Percentiles rank a stretch among this genome's conserved stretches.
Evolutionary conservation across 2,113 vertebrate species (phyloP).

Genomic region (Myotis brandtii): DNA sequence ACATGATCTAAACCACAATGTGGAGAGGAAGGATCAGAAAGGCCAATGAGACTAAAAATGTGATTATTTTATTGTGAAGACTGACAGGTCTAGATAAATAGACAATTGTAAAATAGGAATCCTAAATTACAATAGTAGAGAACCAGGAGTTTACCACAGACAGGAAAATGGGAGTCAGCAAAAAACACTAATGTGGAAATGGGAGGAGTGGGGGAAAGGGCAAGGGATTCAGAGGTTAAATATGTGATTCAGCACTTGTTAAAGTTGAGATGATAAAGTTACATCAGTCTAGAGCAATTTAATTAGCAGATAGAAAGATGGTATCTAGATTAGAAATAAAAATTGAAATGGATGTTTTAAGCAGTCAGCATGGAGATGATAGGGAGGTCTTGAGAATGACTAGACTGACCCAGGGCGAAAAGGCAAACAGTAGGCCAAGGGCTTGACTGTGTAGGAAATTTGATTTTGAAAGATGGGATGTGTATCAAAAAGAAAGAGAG

Average conservation of each 20-base stretch:
- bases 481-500: neutral
- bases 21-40: neutral
- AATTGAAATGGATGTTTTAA: neutral
- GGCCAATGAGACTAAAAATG: neutral
- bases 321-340: slow-evolving; percentile 18
- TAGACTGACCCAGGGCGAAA: neutral
- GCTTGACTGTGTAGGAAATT: neutral
- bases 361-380: neutral
- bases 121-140: neutral
- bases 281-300: neutral
- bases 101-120: neutral
- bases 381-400: neutral
- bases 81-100: neutral
- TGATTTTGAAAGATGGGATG: slow-evolving; percentile 32
- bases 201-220: neutral
- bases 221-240: neutral
- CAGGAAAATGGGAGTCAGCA: neutral
- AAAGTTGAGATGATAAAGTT: neutral
- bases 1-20: neutral
- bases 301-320: slow-evolving; percentile 35
- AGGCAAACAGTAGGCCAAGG: neutral
- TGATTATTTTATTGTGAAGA: neutral
- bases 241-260: neutral
- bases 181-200: neutral
- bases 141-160: neutral